These are phyloP conservation scores for Dasypogon diadema DNA, from an alignment of 2,888 invertebrate species.

Conservation along the genomic window DNA sequence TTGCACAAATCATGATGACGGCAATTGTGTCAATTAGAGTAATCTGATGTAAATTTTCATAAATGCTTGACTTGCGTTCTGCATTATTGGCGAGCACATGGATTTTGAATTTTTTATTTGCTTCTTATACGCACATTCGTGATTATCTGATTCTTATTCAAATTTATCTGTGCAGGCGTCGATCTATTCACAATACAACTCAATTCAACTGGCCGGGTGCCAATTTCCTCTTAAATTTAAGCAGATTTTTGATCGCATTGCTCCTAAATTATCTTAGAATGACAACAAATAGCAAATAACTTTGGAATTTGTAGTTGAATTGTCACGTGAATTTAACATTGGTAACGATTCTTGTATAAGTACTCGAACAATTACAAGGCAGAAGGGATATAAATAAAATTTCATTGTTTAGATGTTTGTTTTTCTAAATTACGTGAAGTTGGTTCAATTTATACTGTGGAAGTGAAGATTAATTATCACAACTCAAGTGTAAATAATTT, in stretches of 20 bases:
- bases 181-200: neutral
- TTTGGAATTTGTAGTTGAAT: conserved; percentile 13
- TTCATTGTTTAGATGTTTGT: neutral
- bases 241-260: neutral
- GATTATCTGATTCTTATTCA: no score
- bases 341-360: neutral
- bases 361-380: neutral
- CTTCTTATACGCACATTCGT: no score
- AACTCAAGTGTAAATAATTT: no score
- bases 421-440: no score
- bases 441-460: no score
- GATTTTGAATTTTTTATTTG: neutral
- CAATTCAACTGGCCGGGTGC: conserved; percentile 5
- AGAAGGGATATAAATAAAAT: conserved; percentile 16
- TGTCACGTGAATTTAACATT: conserved; percentile 29
- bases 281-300: conserved; percentile 16
- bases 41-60: neutral
- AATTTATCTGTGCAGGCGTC: no score
- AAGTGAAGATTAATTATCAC: no score
- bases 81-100: neutral
- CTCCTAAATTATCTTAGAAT: neutral
- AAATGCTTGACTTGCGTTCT: no score
- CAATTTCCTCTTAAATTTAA: conserved; percentile 56
- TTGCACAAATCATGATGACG: conserved; percentile 18
- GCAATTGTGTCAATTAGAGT: conserved; percentile 1